These are phyloP conservation scores for Morelia viridis DNA, from an alignment of 2,797 vertebrate species.

Conservation along the genomic window DNA sequence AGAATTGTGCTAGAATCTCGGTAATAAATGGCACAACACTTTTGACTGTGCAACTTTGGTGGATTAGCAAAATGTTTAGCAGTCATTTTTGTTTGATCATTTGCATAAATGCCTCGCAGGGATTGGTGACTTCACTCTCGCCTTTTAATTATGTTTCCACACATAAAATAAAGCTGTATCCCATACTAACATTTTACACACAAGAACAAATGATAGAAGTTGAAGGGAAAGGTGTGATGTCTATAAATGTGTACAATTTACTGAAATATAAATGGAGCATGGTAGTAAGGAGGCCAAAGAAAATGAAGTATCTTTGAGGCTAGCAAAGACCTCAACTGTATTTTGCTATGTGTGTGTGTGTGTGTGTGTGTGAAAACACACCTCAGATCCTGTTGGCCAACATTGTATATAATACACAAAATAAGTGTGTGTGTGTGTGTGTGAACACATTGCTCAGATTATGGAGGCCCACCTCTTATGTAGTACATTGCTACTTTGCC, in stretches of 20 bases:
- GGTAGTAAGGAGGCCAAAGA: slow-evolving; percentile 54
- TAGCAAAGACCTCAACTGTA: slow-evolving; percentile 23
- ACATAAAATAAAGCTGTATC: slow-evolving; percentile 24
- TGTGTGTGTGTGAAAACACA: slow-evolving; percentile 23
- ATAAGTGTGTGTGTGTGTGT: background rate
- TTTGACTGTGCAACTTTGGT: background rate
- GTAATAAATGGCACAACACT: background rate
- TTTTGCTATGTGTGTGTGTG: slow-evolving; percentile 30
- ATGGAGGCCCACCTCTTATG: slow-evolving; percentile 50
- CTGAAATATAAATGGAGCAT: slow-evolving; percentile 1
- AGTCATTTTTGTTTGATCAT: background rate
- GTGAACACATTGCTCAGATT: slow-evolving; percentile 45
- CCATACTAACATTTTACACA: slow-evolving; percentile 41
- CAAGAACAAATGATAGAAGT: slow-evolving; percentile 51
- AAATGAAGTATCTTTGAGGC: slow-evolving; percentile 54
- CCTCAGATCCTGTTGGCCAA: slow-evolving; percentile 47
- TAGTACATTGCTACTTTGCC: slow-evolving; percentile 1
- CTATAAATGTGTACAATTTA: slow-evolving; percentile 51
- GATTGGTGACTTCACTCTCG: slow-evolving; percentile 37
- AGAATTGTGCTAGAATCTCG: background rate
- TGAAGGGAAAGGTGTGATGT: slow-evolving; percentile 66
- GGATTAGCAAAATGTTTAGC: background rate
- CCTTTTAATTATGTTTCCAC: slow-evolving; percentile 54
- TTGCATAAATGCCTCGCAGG: background rate
- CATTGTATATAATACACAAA: slow-evolving; percentile 44